A percentile compares a stretch with the other conserved stretches of the same genome.
phyloP scores from a whole-genome alignment of 1,140 invertebrate genomes.

The Oscheius sp. region DNA sequence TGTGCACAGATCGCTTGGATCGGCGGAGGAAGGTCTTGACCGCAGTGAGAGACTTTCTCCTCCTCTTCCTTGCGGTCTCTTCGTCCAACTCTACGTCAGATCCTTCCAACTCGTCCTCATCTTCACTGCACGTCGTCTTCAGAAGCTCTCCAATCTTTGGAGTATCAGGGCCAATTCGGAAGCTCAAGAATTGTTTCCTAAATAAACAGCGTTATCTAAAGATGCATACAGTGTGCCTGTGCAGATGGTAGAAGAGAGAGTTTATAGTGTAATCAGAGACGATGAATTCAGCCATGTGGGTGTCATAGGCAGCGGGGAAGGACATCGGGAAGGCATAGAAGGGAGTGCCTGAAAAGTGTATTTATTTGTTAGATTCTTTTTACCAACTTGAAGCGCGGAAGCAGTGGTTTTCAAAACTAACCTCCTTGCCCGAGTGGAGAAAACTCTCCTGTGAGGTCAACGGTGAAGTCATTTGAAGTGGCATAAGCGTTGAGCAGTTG shows the following conservation, averaged over 20 bases:
- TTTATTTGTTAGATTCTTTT: background rate
- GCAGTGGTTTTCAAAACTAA: background rate
- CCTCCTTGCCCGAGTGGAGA: constrained; percentile 39
- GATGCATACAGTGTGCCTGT: no score
- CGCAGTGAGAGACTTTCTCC: constrained; percentile 2
- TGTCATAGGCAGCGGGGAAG: constrained; percentile 48
- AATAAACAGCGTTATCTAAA: constrained; percentile 27
- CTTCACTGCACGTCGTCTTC: constrained; percentile 57
- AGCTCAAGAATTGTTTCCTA: constrained; percentile 52
- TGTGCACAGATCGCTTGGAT: constrained; percentile 3
- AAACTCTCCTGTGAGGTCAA: constrained; percentile 59
- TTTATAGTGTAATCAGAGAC: constrained; percentile 59
- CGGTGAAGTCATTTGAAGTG: constrained; percentile 57
- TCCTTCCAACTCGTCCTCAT: constrained; percentile 55
- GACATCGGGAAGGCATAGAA: constrained; percentile 58
- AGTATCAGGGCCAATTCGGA: constrained; percentile 58
- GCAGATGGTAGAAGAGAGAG: constrained; percentile 56
- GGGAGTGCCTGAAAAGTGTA: constrained; percentile 44
- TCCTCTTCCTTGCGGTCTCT: constrained; percentile 16
- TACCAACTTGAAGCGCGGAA: background rate
- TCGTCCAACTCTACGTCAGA: constrained; percentile 47
- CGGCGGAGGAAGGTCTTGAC: constrained; percentile 1
- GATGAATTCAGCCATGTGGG: constrained; percentile 57
- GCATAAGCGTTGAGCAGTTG: constrained; percentile 58
- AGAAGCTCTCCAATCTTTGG: constrained; percentile 58